Base-by-base conservation (phyloP, 2,797 vertebrate species). In the Gallinago stenura region DNA sequence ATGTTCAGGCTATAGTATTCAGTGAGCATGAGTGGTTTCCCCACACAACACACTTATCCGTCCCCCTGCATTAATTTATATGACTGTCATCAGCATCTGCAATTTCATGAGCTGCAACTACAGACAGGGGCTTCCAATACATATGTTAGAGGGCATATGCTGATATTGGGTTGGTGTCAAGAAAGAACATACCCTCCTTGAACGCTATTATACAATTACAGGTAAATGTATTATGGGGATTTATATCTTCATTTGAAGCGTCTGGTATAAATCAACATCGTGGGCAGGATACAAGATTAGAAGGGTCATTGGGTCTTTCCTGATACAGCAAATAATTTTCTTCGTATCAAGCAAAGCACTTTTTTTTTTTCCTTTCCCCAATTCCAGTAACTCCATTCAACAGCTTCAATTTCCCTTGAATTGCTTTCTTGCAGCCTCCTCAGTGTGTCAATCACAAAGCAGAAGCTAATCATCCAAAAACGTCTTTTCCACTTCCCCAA, bases 321-420 rank as follows among this genome's bases (percentile, higher is more conserved):
- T 95, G 90, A 97, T 84, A 93, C 60, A 95, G 85, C 77, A 87
- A 96, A 95, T 90, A 80, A 93, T 84, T 89, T 82, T 75, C 8
- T 87, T 57, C 2, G 0, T 80, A 90, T 83, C 68, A 93, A 85
- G 68, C 2, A 10, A 86, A 93, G 61, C 25, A 3, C n/a, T 71
- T 89, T 89, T 58, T 73, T 57, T 64, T 87, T 80, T 88, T 56
- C 9, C 33, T 35, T 77, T 64, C 37, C 62, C 25, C 86, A 93
- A 64, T 95, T 96, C 95, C 93, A 95, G 91, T 90, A 95, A 94
- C 88, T 94, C 78, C 75, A 95, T 93, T 93, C 91, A 96, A 95
- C 90, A 90, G 78, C 68, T 92, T 95, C 93, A 89, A 73, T 94
- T 94, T 93, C 88, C 68, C 78, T 83, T 68, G 86, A 90, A 94